Conservation (phyloP, 2,888 invertebrate genomes). For the Pantelozetes paolii region DNA sequence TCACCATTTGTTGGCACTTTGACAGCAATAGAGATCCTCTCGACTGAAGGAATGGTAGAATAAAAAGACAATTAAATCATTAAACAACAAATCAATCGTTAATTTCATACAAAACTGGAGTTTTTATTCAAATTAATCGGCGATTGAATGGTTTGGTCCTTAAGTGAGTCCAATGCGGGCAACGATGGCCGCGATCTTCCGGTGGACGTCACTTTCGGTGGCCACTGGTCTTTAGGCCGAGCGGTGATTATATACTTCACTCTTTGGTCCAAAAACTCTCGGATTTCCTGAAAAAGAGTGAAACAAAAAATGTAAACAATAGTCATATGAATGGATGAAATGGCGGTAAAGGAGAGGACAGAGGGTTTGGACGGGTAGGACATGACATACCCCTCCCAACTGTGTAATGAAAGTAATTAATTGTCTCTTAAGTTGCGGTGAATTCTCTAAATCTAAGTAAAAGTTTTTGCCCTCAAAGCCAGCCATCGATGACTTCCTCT, state of each 20-base stretch:
- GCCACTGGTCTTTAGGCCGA: conserved; percentile 35
- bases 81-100: neutral
- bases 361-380: too few species aligned
- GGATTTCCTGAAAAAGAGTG: conserved; percentile 34
- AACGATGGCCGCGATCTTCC: neutral
- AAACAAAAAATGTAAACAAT: too few species aligned
- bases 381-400: conserved; percentile 42
- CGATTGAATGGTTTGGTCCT: neutral
- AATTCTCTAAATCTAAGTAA: conserved; percentile 36
- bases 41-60: neutral
- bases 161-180: neutral
- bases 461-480: conserved; percentile 21
- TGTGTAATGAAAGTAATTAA: conserved; percentile 14
- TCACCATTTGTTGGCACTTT: neutral
- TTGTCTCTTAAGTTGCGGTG: conserved; percentile 11
- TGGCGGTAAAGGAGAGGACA: too few species aligned
- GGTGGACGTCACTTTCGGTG: neutral
- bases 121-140: conserved; percentile 29
- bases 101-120: conserved; percentile 21
- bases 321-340: too few species aligned
- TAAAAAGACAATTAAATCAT: neutral
- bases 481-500: neutral
- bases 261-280: conserved; percentile 12
- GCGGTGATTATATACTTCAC: conserved; percentile 35
- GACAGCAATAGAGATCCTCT: conserved; percentile 29